These are phyloP conservation scores for Melanotaenia boesemani DNA, from an alignment of 2,797 vertebrate species.

Conservation along the genomic window DNA sequence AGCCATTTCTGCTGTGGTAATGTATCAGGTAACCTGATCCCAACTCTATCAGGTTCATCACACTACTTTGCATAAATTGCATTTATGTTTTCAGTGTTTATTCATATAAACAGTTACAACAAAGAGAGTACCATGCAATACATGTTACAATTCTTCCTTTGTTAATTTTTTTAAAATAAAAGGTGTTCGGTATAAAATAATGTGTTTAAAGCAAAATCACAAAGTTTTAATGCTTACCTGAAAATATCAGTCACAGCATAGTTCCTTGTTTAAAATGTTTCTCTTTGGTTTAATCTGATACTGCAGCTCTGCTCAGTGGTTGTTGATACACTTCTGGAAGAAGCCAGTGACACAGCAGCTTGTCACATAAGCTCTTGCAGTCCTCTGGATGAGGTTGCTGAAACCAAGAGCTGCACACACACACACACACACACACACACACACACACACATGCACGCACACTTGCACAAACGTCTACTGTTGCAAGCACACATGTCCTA, in stretches of 20 bases:
- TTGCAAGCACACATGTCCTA: background rate
- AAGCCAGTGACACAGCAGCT: slow-evolving; percentile 28
- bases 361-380: background rate
- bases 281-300: background rate
- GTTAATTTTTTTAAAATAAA: background rate
- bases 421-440: background rate
- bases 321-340: background rate
- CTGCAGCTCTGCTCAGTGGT: slow-evolving; percentile 5
- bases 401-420: slow-evolving; percentile 1
- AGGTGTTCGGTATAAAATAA: background rate
- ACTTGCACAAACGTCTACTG: background rate
- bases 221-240: slow-evolving; percentile 58
- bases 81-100: background rate
- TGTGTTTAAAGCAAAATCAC: background rate
- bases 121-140: background rate
- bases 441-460: background rate
- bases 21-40: slow-evolving; percentile 44
- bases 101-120: background rate
- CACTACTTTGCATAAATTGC: background rate
- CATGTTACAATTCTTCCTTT: background rate
- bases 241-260: slow-evolving; percentile 74
- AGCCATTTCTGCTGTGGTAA: slow-evolving; percentile 22
- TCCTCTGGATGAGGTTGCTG: slow-evolving; percentile 8
- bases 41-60: slow-evolving; percentile 50
- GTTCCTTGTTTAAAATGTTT: background rate